Evolutionary conservation across 2,113 vertebrate species (phyloP), one percentile per base, ranked within the genome.

Genomic region (Arizona elegans): DNA sequence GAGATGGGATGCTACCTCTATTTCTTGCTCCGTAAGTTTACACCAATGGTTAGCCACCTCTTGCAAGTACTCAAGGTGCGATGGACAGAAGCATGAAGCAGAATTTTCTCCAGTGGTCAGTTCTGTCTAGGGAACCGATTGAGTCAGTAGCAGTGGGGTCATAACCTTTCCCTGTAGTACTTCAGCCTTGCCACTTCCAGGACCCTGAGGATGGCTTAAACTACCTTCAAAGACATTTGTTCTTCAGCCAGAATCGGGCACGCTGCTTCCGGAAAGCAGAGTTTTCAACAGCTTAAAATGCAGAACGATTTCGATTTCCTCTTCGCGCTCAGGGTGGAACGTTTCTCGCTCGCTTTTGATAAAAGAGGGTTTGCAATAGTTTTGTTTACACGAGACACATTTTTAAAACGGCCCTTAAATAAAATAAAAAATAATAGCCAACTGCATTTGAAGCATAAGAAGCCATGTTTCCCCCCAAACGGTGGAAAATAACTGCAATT

Each of bases 241-340:
- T 58, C 55, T 85, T 17, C 7, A 50, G 19, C 29, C 2, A 33
- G 17, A 43, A 7, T 2, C 53, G 62, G 56, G 2, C 33, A 70
- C 10, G 54, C 29, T 47, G 33, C 87, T 91, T 91, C 47, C 87
- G 55, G 87, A 89, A 87, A 88, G 7, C 52, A 33, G 23, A 21
- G 8, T 62, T 86, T 93, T 65, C 75, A 43, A 94, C 85, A 23
- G 53, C 93, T 94, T 89, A 62, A 62, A 94, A 29, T 2, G 8
- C 19, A 23, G 38, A 3, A n/a, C 11, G 1, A 47, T 54, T 13
- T 86, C 11, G 1, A 47, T 54, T 13, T 86, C 1, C 24, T 50
- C 94, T 92, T 1, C 23, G 15, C 47, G n/a, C 10, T 33, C 26
- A 85, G 85, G 89, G 62, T 3, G 53, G 58, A 1, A 38, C 38